phyloP scores from a whole-genome alignment of 2,113 vertebrate genomes.

The Poeciliopsis occidentalis region DNA sequence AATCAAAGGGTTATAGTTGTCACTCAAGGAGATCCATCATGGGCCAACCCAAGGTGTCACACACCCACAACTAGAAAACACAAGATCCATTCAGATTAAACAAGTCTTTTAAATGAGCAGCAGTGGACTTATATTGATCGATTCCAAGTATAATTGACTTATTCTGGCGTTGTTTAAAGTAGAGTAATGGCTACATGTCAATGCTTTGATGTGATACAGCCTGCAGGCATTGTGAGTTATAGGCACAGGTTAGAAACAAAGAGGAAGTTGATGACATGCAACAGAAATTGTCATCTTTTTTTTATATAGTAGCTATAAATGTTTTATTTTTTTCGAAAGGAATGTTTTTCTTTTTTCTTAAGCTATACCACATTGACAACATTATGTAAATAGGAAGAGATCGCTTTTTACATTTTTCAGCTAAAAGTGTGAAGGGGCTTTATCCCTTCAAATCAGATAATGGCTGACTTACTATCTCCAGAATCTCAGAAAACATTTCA shows the following conservation, averaged over 20 bases:
- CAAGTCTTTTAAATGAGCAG: constrained; percentile 65
- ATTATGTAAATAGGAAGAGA: neutral
- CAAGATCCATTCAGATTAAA: constrained; percentile 63
- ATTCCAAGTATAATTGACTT: constrained; percentile 72
- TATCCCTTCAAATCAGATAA: neutral
- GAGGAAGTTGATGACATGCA: constrained; percentile 12
- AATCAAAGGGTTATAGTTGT: constrained; percentile 57
- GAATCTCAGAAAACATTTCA: neutral
- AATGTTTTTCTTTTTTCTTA: neutral
- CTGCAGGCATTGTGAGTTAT: constrained; percentile 39
- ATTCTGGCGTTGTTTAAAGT: constrained; percentile 66
- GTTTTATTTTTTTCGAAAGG: constrained; percentile 5
- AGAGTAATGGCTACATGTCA: constrained; percentile 58
- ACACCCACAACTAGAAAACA: constrained; percentile 29
- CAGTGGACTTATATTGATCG: constrained; percentile 64
- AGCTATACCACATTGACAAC: too few species aligned
- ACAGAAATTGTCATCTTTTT: constrained; percentile 10
- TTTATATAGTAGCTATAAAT: neutral
- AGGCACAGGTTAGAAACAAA: constrained; percentile 17
- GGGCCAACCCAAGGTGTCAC: constrained; percentile 9
- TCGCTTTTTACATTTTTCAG: neutral
- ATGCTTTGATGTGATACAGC: constrained; percentile 41
- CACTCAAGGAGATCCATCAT: constrained; percentile 61
- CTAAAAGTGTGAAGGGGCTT: neutral
- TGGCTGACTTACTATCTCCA: neutral